A percentile compares a stretch with the other conserved stretches of the same genome.
Conservation (phyloP, 2,797 vertebrate genomes). For the Ciconia nigra region DNA sequence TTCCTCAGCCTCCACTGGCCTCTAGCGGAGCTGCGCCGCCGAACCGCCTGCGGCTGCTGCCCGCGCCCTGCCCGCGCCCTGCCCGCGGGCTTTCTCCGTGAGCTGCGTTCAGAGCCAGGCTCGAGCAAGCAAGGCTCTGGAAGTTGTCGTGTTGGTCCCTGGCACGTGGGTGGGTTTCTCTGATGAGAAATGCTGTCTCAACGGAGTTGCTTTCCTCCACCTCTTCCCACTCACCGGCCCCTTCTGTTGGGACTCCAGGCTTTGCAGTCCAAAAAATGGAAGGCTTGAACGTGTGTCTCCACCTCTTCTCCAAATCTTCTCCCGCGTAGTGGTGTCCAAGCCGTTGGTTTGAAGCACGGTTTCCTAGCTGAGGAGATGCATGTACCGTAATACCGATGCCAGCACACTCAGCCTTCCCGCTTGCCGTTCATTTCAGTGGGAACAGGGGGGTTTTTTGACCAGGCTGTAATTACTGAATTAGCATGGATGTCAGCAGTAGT, state of each 20-base stretch:
- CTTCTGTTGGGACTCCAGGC: background rate
- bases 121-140: background rate
- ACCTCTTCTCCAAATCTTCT: background rate
- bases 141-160: background rate
- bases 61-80: background rate
- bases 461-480: background rate
- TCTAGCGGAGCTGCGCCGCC: background rate
- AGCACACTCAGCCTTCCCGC: background rate
- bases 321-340: rapidly evolving
- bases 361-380: background rate
- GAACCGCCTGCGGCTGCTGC: background rate
- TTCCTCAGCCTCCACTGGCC: conserved; percentile 22
- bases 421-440: background rate
- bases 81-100: rapidly evolving
- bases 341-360: rapidly evolving
- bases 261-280: background rate
- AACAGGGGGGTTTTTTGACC: background rate
- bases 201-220: background rate
- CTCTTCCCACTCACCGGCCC: background rate
- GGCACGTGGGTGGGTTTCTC: background rate
- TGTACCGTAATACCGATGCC: rapidly evolving
- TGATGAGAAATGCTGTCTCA: background rate
- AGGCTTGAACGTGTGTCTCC: too few relatives aligned
- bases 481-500: background rate
- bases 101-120: background rate